Evolutionary conservation across 2,888 invertebrate genomes (phyloP).

Genomic region (Machimus atricapillus): DNA sequence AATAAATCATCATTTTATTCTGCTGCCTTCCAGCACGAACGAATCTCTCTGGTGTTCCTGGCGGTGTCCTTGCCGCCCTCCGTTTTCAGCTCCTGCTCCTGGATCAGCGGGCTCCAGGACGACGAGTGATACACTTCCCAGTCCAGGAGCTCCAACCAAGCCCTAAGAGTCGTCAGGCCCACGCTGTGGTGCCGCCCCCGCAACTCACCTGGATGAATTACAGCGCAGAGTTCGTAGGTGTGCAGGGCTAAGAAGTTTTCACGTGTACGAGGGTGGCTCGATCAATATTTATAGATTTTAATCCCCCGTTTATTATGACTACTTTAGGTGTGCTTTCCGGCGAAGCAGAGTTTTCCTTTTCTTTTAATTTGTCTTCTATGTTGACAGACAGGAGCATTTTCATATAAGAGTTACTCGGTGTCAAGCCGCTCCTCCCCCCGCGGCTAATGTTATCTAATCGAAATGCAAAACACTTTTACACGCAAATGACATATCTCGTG

Average conservation of each 20-base stretch:
- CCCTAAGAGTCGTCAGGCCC: not conserved
- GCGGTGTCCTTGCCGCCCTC: not conserved
- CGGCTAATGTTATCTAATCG: conserved; percentile 30
- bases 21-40: not conserved
- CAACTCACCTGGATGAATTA: not conserved
- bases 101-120: not conserved
- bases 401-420: not conserved
- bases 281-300: conserved; percentile 41
- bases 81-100: not conserved
- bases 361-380: conserved; percentile 12
- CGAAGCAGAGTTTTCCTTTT: not conserved
- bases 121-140: not conserved
- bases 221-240: not conserved
- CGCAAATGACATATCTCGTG: conserved; percentile 39
- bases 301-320: conserved; percentile 28
- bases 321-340: conserved; percentile 22
- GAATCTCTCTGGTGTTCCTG: not conserved
- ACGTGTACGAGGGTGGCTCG: conserved; percentile 38
- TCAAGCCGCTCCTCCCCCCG: not conserved
- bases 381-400: conserved; percentile 25
- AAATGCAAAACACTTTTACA: conserved; percentile 40
- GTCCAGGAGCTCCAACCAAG: not conserved
- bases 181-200: not conserved
- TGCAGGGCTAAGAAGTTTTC: conserved; percentile 31
- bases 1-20: conserved; percentile 25